phyloP scores from a whole-genome alignment of 2,888 invertebrate genomes.

The Nephrotoma guestfalica region DNA sequence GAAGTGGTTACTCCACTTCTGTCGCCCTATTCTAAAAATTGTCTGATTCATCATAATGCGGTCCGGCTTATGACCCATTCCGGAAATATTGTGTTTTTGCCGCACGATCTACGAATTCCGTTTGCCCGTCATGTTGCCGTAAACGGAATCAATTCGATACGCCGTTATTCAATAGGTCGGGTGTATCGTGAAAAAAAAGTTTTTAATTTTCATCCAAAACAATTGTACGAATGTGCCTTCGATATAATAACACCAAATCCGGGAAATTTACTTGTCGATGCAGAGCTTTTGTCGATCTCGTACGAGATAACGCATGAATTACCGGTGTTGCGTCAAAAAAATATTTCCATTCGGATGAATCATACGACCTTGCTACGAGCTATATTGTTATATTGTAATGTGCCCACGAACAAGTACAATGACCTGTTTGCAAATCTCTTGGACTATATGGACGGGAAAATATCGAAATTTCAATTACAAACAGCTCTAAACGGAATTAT shows the following conservation, averaged over 20 bases:
- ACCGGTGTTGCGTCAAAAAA: slow-evolving; percentile 45
- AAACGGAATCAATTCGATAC: slow-evolving; percentile 58
- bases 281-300: slow-evolving; percentile 67
- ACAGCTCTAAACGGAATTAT: slow-evolving; percentile 47
- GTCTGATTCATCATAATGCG: slow-evolving; percentile 23
- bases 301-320: slow-evolving; percentile 59
- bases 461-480: slow-evolving; percentile 57
- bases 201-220: slow-evolving; percentile 73
- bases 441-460: slow-evolving; percentile 35
- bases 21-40: slow-evolving; percentile 51
- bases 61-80: slow-evolving; percentile 77
- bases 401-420: slow-evolving; percentile 51
- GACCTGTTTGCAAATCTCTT: slow-evolving; percentile 4
- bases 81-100: slow-evolving; percentile 74
- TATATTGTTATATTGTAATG: slow-evolving; percentile 63
- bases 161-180: slow-evolving; percentile 73
- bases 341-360: slow-evolving; percentile 58
- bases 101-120: slow-evolving; percentile 67
- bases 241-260: slow-evolving; percentile 73
- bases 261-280: slow-evolving; percentile 66
- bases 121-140: slow-evolving; percentile 73
- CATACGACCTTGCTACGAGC: slow-evolving; percentile 63
- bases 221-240: slow-evolving; percentile 82
- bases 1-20: slow-evolving; percentile 66
- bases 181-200: slow-evolving; percentile 73